Base-by-base conservation (phyloP, 2,797 vertebrate species). In the Molossus alvarezi region DNA sequence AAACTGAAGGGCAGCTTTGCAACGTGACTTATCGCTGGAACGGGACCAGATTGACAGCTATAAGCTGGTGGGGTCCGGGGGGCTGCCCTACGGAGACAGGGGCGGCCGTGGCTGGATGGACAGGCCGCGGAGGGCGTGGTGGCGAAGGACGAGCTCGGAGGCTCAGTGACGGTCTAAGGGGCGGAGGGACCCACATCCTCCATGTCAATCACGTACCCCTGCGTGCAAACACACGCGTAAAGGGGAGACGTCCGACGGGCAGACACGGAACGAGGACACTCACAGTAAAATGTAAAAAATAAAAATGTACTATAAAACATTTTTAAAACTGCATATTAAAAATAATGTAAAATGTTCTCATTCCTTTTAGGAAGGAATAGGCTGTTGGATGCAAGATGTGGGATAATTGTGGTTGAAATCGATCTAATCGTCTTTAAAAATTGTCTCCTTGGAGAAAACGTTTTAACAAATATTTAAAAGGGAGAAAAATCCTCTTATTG, bases 381-480 rank as follows among this genome's bases (percentile, higher is more conserved):
- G 51, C 69, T 33, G 18, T 72, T 57, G 1, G 80, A 15, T 13
- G 11, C 3, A 67, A 13, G 20, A 51, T 81, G 29, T 25, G 65
- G 65, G 41, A 11, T 55, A 18, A 64, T 25, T 41, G 1, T 45
- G 41, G 41, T 27, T 90, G 4, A 79, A 84, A 87, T 13, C 76
- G 33, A 14, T 21, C 5, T 64, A 12, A 73, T 21, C 37, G 9
- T 67, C 6, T 58, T 75, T 84, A 88, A 88, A 57, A 64, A 23
- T 67, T 53, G 48, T 62, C 15, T 23, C 14, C 64, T 60, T 88
- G 62, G 71, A 82, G 75, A n/a, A 93, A 89, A 79, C 5, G 65
- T 3, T 64, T 67, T 60, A 93, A 94, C 88, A 83, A 85, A 53
- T 37, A 60, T 77, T 96, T 77, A 85, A 89, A 69, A 95, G 95